A percentile compares a stretch with the other conserved stretches of the same genome.
Conservation (phyloP, 2,113 vertebrate genomes). For the Ceratotherium simum region DNA sequence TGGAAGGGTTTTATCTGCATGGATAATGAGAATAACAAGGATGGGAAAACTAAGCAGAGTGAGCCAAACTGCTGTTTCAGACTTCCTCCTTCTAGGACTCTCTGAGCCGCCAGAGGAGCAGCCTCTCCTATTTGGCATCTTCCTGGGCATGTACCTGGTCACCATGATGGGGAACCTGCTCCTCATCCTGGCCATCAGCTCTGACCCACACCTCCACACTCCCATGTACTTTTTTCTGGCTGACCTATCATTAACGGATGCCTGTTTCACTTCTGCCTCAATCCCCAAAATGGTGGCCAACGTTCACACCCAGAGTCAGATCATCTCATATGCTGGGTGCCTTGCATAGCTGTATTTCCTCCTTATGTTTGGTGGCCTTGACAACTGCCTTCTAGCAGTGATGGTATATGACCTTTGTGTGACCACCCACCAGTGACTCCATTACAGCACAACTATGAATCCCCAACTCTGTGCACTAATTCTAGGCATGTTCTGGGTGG, state of each 20-base stretch:
- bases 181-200: conserved; percentile 76
- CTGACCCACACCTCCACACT: conserved; percentile 79
- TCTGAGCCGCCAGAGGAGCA: conserved; percentile 52
- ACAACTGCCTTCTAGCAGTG: conserved; percentile 78
- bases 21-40: conserved; percentile 22
- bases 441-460: conserved; percentile 64
- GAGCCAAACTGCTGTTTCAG: conserved; percentile 61
- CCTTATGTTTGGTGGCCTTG: conserved; percentile 73
- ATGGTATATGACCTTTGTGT: conserved; percentile 80
- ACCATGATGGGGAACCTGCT: conserved; percentile 83
- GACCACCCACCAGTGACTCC: conserved; percentile 71
- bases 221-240: conserved; percentile 85
- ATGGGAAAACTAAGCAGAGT: conserved; percentile 45
- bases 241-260: conserved; percentile 66
- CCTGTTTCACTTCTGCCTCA: conserved; percentile 67
- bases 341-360: conserved; percentile 78
- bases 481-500: conserved; percentile 47
- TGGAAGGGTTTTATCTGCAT: neutral
- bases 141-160: conserved; percentile 77
- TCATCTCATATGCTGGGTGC: conserved; percentile 71
- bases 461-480: conserved; percentile 59
- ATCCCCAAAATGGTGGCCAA: conserved; percentile 73
- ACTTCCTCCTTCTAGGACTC: conserved; percentile 75
- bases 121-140: conserved; percentile 53
- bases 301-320: conserved; percentile 58